phyloP scores from a whole-genome alignment of 1,140 invertebrate genomes.

The Philaenus spumarius region DNA sequence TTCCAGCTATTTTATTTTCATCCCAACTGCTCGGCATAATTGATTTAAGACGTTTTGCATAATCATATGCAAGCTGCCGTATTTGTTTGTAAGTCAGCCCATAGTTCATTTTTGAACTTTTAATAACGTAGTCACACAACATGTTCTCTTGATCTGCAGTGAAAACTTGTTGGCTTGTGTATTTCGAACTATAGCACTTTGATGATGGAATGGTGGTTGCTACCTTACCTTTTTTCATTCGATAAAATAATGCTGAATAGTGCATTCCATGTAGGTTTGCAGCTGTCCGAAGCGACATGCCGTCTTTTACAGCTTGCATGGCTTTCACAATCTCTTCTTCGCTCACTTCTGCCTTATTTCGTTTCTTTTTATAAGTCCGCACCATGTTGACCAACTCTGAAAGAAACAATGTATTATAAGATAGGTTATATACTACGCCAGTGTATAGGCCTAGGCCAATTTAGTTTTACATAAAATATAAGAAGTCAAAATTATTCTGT shows the following conservation, averaged over 20 bases:
- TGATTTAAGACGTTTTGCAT: conserved; percentile 18
- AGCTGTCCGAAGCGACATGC: neutral
- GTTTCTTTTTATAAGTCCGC: conserved; percentile 6
- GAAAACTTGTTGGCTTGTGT: conserved; percentile 4
- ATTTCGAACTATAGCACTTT: neutral
- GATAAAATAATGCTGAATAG: conserved; percentile 2
- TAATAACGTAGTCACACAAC: conserved; percentile 22
- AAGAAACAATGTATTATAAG: neutral
- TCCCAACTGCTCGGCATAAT: conserved; percentile 33
- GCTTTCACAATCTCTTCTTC: conserved; percentile 1
- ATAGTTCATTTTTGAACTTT: conserved; percentile 25
- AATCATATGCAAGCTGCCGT: conserved; percentile 26
- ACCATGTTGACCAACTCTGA: neutral
- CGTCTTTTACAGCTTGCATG: neutral
- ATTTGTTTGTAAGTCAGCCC: conserved; percentile 25
- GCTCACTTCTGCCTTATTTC: conserved; percentile 4
- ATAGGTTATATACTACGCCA: too few species aligned
- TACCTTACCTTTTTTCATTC: neutral
- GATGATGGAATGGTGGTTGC: neutral
- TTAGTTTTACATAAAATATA: too few species aligned
- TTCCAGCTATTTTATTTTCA: conserved; percentile 31
- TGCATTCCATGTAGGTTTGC: conserved; percentile 1
- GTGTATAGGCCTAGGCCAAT: neutral
- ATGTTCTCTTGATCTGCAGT: conserved; percentile 20
- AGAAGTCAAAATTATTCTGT: too few species aligned